A percentile compares a stretch with the other conserved stretches of the same genome.
These are phyloP conservation scores for Dione vanillae DNA, from an alignment of 2,888 invertebrate species.

Conservation along the genomic window DNA sequence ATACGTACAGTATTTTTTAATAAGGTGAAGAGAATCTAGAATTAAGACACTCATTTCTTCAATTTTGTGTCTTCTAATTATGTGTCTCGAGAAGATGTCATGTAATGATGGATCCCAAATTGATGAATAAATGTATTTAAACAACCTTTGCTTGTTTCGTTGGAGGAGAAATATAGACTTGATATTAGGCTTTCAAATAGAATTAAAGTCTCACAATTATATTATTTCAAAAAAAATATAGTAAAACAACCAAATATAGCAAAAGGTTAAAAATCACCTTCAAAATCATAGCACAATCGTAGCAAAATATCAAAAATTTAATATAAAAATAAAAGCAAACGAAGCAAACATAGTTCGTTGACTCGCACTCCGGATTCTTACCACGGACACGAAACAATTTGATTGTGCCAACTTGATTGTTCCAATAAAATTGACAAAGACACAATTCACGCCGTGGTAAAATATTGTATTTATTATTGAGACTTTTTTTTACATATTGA, in stretches of 20 bases:
- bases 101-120: too few relatives aligned
- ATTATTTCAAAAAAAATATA: neutral
- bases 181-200: too few relatives aligned
- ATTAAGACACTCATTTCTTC: too few relatives aligned
- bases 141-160: too few relatives aligned
- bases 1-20: too few relatives aligned
- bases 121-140: too few relatives aligned
- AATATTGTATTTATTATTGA: conserved; percentile 25
- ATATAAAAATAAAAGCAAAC: conserved; percentile 19
- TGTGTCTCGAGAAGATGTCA: too few relatives aligned
- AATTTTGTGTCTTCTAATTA: too few relatives aligned
- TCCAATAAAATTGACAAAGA: conserved; percentile 41
- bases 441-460: conserved; percentile 35
- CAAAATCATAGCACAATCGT: neutral
- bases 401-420: conserved; percentile 43
- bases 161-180: too few relatives aligned
- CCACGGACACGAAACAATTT: conserved; percentile 43
- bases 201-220: too few relatives aligned
- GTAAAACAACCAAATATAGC: neutral
- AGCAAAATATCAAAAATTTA: conserved; percentile 7
- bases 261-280: neutral
- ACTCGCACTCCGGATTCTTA: conserved; percentile 32
- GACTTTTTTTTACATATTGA: conserved; percentile 10
- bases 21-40: too few relatives aligned
- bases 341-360: conserved; percentile 25